Evolutionary conservation across 2,888 invertebrate genomes (phyloP).

Genomic region (Catocala fraxini): DNA sequence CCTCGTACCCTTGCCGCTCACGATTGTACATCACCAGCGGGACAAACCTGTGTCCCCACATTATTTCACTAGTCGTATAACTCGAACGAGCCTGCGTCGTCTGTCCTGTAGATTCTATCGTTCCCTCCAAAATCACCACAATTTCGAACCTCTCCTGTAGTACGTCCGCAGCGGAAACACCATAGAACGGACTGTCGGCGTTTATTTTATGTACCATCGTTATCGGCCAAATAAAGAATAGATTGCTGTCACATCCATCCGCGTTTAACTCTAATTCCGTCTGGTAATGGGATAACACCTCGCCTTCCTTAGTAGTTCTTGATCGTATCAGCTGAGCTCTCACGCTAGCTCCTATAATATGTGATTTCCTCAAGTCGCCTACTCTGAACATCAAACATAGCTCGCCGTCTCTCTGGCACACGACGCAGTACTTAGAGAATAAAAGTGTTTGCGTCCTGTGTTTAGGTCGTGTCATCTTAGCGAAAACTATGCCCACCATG

Average conservation of each 20-base stretch:
- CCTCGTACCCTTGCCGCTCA: constrained; percentile 91
- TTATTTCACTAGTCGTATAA: constrained; percentile 92
- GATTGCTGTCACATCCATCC: constrained; percentile 93
- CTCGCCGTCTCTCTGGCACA: constrained; percentile 94
- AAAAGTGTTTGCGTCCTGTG: constrained; percentile 96
- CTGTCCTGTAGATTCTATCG: constrained; percentile 93
- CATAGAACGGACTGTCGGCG: constrained; percentile 93
- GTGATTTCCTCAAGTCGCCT: constrained; percentile 96
- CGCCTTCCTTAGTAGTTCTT: constrained; percentile 95
- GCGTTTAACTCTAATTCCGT: constrained; percentile 91
- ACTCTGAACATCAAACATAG: constrained; percentile 95
- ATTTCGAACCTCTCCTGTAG: constrained; percentile 93
- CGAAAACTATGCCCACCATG: constrained; percentile 95
- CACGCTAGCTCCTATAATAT: constrained; percentile 96
- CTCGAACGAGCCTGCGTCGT: constrained; percentile 92
- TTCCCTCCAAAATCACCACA: constrained; percentile 94
- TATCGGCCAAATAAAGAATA: constrained; percentile 98
- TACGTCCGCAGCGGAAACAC: constrained; percentile 94
- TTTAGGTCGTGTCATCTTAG: constrained; percentile 97
- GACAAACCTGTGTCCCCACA: constrained; percentile 94
- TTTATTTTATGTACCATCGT: constrained; percentile 96
- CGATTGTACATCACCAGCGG: constrained; percentile 92
- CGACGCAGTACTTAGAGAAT: constrained; percentile 94
- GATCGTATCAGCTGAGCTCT: constrained; percentile 94
- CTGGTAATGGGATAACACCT: constrained; percentile 93